Evolutionary conservation across 2,797 vertebrate species (phyloP), one percentile per base, ranked within the genome.

Genomic region (Galaxias olidus): DNA sequence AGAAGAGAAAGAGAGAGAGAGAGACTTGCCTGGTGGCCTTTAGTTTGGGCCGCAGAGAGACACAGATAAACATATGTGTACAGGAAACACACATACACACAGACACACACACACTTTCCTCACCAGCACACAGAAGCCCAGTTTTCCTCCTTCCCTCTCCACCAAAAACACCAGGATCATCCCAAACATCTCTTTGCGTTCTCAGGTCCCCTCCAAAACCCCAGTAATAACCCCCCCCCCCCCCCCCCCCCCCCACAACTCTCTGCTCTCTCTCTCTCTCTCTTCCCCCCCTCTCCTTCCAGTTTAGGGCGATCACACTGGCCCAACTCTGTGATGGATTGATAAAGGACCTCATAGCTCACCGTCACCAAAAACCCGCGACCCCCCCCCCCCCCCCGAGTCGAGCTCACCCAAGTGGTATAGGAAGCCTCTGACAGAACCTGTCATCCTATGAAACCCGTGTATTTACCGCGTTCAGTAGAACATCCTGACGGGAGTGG

Each of bases 111-210:
- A 71, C 61, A 46, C 70, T 75, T 46, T 76, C 61, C 72, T 8
- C 61, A 78, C 79, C 78, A 42, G 51, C 74, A 76, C 74, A 84
- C 85, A 87, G 80, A 87, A 87, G 85, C 81, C 77, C 79, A 76
- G 65, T 83, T 65, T 71, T 83, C 79, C 79, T 76, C 77, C 82
- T 84, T 87, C 75, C 82, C 75, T 71, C 71, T 77, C 47, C 77
- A 69, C 72, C 80, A 48, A 59, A 74, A 87, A 86, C 78, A 86
- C 76, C 63, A 75, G 73, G 83, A 86, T 87, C 82, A 85, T 71
- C 67, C 72, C 60, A 13, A 78, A 85, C 82, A 79, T 18, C 83
- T 71, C 52, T 30, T 73, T 75, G 63, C 80, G 75, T 86, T 80
- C 78, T 65, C 79, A 72, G 73, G 74, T 79, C 75, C 72, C 66